phyloP scores from a whole-genome alignment of 2,888 invertebrate species.

The Horisme vitalbata region DNA sequence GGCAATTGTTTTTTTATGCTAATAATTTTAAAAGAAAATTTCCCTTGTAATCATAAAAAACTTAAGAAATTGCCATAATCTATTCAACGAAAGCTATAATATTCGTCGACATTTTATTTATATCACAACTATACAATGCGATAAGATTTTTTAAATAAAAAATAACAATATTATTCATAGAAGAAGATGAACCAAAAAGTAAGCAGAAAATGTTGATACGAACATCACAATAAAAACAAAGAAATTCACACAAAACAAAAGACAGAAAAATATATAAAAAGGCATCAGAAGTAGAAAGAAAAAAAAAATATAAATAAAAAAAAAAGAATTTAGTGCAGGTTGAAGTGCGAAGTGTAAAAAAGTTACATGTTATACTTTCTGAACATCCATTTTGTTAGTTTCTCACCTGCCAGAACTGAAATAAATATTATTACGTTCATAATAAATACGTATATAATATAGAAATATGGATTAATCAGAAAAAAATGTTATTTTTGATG shows the following conservation, averaged over 20 bases:
- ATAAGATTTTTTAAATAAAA: not conserved
- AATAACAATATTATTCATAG: not conserved
- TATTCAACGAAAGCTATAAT: no score
- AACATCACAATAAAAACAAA: slow-evolving; percentile 6
- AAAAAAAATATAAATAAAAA: not conserved
- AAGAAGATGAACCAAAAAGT: slow-evolving; percentile 2
- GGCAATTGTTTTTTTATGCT: no score
- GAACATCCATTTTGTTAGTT: slow-evolving; percentile 38
- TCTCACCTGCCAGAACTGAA: slow-evolving; percentile 58
- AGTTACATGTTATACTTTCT: slow-evolving; percentile 21
- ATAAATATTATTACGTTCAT: slow-evolving; percentile 41
- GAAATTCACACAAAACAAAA: not conserved
- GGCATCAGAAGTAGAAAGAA: not conserved
- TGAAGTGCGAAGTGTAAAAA: slow-evolving; percentile 17
- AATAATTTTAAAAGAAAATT: no score
- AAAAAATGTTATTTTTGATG: no score
- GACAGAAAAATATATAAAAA: slow-evolving; percentile 3
- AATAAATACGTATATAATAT: slow-evolving; percentile 3
- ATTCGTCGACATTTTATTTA: no score
- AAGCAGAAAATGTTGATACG: slow-evolving; percentile 10
- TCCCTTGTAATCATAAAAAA: no score
- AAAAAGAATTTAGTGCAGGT: slow-evolving; percentile 1
- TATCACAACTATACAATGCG: no score
- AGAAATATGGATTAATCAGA: not conserved
- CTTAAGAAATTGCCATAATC: no score